Base-by-base conservation (phyloP, 2,888 invertebrate genomes). In the Plagiodera versicolora region DNA sequence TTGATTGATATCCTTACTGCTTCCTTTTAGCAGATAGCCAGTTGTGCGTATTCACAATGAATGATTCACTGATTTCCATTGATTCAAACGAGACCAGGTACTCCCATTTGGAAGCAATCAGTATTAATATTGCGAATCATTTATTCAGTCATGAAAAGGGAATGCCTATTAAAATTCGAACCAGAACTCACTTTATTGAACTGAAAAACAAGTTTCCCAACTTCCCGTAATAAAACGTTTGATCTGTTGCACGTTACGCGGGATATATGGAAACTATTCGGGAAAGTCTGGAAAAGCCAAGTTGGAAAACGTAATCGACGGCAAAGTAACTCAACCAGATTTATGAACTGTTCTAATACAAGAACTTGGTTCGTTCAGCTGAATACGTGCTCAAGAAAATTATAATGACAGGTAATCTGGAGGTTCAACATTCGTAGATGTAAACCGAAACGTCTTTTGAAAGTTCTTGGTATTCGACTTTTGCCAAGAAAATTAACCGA, bases 381-480 rank as follows among this genome's bases (percentile, higher is more conserved):
- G 71, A 70, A 71, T 73, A 70, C 73, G 71, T 70, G 67, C 67
- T 67, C 67, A 67, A 70, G 71, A 64, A 72, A 73, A 73, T 72
- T 72, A 72, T 72, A 73, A 73, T 71, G 73, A 71, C 73, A 73
- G 73, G 73, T 73, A 72, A 73, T 73, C 70, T 69, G 66, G 69
- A 67, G 67, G 69, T 66, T 68, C 67, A 66, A 59, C 67, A 67
- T 68, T 66, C 58, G 67, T 67, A 67, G 70, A 69, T 70, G 71
- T 72, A 72, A 69, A 71, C 70, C 70, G 66, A 69, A 66, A 67
- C 68, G 66, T 68, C 67, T 70, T 64, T 59, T 60, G 59, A 63
- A 67, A 66, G 60, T 63, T 68, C 66, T 63, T 60, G 28, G 63
- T 60, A 67, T 66, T 66, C 61, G 53, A 63, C 39, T 39, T 39